Conservation (phyloP, 1,140 invertebrate species). For the Pseudomyrmex pallidus region DNA sequence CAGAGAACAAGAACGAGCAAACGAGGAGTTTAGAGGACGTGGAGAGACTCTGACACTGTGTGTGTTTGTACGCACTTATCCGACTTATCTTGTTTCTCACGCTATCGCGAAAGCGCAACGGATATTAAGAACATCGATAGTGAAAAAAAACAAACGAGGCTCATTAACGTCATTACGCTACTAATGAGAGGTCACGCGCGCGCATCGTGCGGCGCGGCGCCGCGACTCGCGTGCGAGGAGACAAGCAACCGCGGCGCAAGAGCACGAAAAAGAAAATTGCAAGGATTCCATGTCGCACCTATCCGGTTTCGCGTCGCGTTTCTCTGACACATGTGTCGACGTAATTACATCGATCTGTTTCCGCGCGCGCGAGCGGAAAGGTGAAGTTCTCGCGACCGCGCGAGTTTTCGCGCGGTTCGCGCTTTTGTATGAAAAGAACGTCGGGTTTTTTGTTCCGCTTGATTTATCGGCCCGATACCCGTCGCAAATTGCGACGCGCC, state of each 20-base stretch:
- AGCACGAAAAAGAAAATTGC: slow-evolving; percentile 10
- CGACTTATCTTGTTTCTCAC: background rate
- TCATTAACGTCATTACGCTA: slow-evolving; percentile 9
- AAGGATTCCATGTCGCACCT: slow-evolving; percentile 22
- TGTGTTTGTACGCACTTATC: slow-evolving; percentile 9
- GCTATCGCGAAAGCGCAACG: background rate
- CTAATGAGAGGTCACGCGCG: background rate
- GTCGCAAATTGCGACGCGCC: background rate
- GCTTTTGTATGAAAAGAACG: background rate
- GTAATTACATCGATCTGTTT: slow-evolving; percentile 47
- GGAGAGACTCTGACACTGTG: no score
- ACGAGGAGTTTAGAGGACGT: no score
- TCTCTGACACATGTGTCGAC: background rate
- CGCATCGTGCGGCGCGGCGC: background rate
- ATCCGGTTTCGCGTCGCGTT: background rate
- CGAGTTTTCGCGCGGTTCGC: background rate
- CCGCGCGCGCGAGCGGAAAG: background rate
- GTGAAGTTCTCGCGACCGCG: slow-evolving; percentile 1
- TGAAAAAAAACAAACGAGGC: background rate
- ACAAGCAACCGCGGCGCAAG: slow-evolving; percentile 1
- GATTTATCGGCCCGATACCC: background rate
- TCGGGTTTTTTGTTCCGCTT: background rate
- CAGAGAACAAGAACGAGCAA: background rate
- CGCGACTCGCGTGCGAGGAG: background rate
- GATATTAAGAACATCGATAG: background rate